These are phyloP conservation scores for Avahi laniger DNA, from an alignment of 2,797 vertebrate genomes.

Conservation along the genomic window DNA sequence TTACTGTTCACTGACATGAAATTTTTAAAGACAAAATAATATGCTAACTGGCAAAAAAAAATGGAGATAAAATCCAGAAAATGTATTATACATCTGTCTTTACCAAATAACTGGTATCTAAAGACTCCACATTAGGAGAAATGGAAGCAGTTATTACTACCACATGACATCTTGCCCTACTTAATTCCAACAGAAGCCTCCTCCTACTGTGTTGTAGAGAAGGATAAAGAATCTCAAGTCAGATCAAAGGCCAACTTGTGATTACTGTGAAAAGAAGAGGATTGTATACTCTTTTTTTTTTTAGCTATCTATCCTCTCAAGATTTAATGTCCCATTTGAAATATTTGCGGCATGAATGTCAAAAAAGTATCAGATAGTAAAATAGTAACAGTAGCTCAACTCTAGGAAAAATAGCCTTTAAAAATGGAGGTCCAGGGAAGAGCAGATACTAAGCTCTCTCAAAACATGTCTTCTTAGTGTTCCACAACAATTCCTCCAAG, in stretches of 20 bases:
- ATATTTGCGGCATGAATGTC: conserved; percentile 21
- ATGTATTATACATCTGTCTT: conserved; percentile 57
- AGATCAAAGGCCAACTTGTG: conserved; percentile 59
- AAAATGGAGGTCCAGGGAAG: not conserved
- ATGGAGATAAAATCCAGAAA: conserved; percentile 61
- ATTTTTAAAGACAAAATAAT: conserved; percentile 59
- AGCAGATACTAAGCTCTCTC: not conserved
- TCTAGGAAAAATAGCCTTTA: conserved; percentile 32
- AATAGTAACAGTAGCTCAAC: conserved; percentile 8
- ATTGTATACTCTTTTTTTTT: not conserved
- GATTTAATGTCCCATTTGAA: conserved; percentile 51
- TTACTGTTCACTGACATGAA: conserved; percentile 58
- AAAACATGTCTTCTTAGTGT: conserved; percentile 19
- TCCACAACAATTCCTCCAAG: not conserved
- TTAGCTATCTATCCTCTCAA: conserved; percentile 28
- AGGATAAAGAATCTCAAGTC: conserved; percentile 59
- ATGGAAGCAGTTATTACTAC: conserved; percentile 58
- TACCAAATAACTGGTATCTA: conserved; percentile 63
- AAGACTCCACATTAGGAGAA: conserved; percentile 53
- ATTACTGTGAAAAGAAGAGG: conserved; percentile 26
- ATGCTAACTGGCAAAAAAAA: conserved; percentile 64
- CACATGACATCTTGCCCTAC: conserved; percentile 51
- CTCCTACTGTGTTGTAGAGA: conserved; percentile 49
- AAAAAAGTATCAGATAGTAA: not conserved
- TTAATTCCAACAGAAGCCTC: conserved; percentile 60